Base-by-base conservation (phyloP, 92 coral and sea anemone genomes). In the Actinernus sp. region DNA sequence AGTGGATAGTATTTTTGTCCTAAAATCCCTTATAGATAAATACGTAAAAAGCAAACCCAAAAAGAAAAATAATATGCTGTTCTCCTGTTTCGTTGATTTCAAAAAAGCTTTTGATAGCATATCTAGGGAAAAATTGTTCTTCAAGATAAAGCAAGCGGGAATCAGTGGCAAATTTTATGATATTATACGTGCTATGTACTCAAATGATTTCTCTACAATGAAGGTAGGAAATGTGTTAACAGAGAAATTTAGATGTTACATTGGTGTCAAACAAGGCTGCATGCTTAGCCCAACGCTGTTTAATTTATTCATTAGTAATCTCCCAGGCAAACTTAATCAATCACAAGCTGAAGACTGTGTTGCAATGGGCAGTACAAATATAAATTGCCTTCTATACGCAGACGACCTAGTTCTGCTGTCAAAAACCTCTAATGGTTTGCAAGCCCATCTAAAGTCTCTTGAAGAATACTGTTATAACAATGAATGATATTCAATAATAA, bases 391-490 rank as follows among this genome's bases (percentile, higher is more conserved):
- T 17, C 4, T 45, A 4, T 45, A 45, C 52, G 52, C 52, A 18
- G 52, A 45, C 21, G 52, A 45, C 52, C 22, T 45, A 7, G 52
- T 45, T 4, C 21, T 45, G 4, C 10, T 45, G 52, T 45, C 52
- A 4, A 45, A 45, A 17, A 9, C 52, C 18, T 12, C 52, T 4
- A 45, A 45, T 4, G 52, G 52, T 7, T 23, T 45, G 4, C 52
- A 6, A 23, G 5, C 5, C 4, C 52, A 9, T 45, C 10, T 45
- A 12, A 45, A 45, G 10, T 17, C 21, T 8, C 52, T 45, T 18
- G 19, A 23, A 4, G 52, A 45, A 7, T 45, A 45, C 22, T 45
- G 52, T n/a, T n/a, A n/a, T n/a, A n/a, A n/a, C n/a, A n/a, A n/a
- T n/a, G n/a, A n/a, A n/a, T n/a, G n/a, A n/a, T n/a, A n/a, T n/a